phyloP scores from a whole-genome alignment of 2,888 invertebrate genomes.

The Spicauda simplicius region DNA sequence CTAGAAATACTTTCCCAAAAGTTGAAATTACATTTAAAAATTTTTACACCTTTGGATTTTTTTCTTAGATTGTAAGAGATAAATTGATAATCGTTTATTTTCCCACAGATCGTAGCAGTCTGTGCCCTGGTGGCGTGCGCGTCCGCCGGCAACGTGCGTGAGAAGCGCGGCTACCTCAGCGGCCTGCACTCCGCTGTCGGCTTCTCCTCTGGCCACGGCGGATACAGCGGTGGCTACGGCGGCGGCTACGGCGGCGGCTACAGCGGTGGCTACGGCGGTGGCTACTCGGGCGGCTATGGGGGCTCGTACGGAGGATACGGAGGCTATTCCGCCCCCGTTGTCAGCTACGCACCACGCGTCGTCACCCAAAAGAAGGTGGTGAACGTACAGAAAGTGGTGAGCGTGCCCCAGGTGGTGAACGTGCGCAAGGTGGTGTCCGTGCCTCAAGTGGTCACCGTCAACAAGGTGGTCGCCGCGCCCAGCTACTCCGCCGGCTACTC shows the following conservation, averaged over 20 bases:
- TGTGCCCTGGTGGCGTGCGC: constrained; percentile 39
- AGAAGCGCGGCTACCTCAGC: constrained; percentile 42
- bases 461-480: constrained; percentile 58
- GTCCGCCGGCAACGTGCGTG: constrained; percentile 39
- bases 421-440: constrained; percentile 60
- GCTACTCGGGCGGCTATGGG: constrained; percentile 22
- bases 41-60: too few species aligned
- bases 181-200: constrained; percentile 36
- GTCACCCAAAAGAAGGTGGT: constrained; percentile 59
- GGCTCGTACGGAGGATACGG: constrained; percentile 9
- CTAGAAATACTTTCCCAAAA: too few species aligned
- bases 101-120: constrained; percentile 37
- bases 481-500: constrained; percentile 42
- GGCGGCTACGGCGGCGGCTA: constrained; percentile 26
- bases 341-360: constrained; percentile 44
- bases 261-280: constrained; percentile 38
- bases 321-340: constrained; percentile 40
- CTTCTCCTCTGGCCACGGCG: constrained; percentile 31
- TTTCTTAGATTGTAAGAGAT: too few species aligned
- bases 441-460: constrained; percentile 63
- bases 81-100: neutral
- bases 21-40: too few species aligned
- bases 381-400: constrained; percentile 52
- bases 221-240: neutral
- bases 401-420: constrained; percentile 55